A percentile compares a stretch with the other conserved stretches of the same genome.
phyloP scores from a whole-genome alignment of 2,888 invertebrate species.

The Cecidostiba fungosa region DNA sequence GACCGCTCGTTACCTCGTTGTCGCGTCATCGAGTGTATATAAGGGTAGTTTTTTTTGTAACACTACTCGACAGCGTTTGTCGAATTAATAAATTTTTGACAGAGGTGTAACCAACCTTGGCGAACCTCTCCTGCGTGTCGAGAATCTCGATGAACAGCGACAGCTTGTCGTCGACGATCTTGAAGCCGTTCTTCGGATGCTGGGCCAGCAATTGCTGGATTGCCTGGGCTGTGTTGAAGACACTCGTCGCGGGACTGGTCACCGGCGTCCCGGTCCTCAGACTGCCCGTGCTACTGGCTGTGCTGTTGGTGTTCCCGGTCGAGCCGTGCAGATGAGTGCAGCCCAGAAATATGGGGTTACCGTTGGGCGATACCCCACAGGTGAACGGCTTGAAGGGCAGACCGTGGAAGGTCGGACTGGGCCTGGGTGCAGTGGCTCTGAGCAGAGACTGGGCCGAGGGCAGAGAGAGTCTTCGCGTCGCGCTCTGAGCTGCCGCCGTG shows the following conservation, averaged over 20 bases:
- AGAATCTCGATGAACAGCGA: conserved; percentile 91
- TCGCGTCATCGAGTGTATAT: conserved; percentile 26
- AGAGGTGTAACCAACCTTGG: conserved; percentile 84
- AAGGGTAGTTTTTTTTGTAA: background rate
- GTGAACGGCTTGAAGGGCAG: conserved; percentile 79
- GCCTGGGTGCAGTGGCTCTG: conserved; percentile 81
- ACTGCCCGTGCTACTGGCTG: conserved; percentile 70
- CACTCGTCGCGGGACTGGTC: conserved; percentile 75
- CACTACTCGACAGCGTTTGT: background rate
- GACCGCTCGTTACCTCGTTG: conserved; percentile 45
- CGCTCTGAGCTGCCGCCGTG: conserved; percentile 80
- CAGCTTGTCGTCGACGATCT: conserved; percentile 89
- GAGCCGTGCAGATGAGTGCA: conserved; percentile 80
- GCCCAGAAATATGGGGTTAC: conserved; percentile 80
- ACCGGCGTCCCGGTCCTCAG: conserved; percentile 74
- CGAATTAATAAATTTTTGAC: background rate
- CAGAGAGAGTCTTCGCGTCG: conserved; percentile 82
- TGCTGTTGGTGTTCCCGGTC: conserved; percentile 67
- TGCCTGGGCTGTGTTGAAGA: conserved; percentile 84
- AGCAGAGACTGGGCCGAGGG: conserved; percentile 81
- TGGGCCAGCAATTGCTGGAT: conserved; percentile 86
- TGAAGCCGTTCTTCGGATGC: conserved; percentile 88
- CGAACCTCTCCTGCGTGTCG: conserved; percentile 90
- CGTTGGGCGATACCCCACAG: conserved; percentile 79
- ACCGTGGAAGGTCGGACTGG: conserved; percentile 81